Base-by-base conservation (phyloP, 2,113 vertebrate species). In the Syngnathoides biaculeatus region DNA sequence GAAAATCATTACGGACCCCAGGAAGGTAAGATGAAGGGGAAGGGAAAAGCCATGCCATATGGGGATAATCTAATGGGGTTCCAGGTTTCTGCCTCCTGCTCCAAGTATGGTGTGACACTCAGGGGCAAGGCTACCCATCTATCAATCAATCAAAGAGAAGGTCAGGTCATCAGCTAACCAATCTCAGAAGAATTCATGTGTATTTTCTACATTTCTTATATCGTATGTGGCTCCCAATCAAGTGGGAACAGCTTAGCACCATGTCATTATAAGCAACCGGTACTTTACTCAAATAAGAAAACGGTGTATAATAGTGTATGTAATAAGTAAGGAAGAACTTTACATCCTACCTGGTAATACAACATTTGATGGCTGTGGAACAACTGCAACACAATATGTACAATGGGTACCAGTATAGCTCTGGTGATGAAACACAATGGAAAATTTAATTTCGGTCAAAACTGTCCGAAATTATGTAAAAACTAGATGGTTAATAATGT, bases 11-110 rank as follows among this genome's bases (percentile, higher is more conserved):
- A 57, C 59, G 55, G 56, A 64, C 69, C 35, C 14, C 39, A 67
- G 55, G 53, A 57, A 35, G 38, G 43, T n/a, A 19, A 45, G 15
- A 61, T 39, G 64, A 27, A 13, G 58, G 2, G 27, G 60, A 12
- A 35, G 72, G 8, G 53, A 3, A 61, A 67, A 72, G 65, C 64
- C 45, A 53, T 59, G 22, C 69, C 66, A 74, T 22, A 72, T n/a
- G 43, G 80, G 56, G 20, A 68, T 81, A 80, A 74, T 24, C 20
- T 56, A 81, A 79, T 60, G 2, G 48, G 26, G 56, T 75, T 27
- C 72, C 20, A 8, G 8, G 9, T 71, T 65, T 67, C 45, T 11
- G 30, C 53, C 65, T 73, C 59, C 53, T 60, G 47, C 64, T 77
- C 65, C 20, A 38, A 61, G 43, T 67, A 59, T 68, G 67, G 61